Percentiles rank a stretch among this genome's conserved stretches.
These are phyloP conservation scores for Molanna angustata DNA, from an alignment of 2,888 invertebrate species.

Conservation along the genomic window DNA sequence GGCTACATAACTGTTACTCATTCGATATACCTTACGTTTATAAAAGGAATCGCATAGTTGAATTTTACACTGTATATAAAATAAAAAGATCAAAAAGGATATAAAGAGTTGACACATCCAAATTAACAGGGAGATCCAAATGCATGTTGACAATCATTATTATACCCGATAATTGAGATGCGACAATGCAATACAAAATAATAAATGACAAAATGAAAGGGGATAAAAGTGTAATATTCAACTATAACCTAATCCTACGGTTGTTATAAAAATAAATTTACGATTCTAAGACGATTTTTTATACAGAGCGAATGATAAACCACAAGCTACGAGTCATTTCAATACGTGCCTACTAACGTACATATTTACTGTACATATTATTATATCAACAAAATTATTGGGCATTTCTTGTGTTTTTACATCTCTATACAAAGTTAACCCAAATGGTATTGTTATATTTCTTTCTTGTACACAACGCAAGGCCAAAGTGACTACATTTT, in stretches of 20 bases:
- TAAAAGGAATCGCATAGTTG: slow-evolving; percentile 24
- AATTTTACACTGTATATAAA: slow-evolving; percentile 28
- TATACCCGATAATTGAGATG: not conserved
- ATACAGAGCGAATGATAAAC: slow-evolving; percentile 23
- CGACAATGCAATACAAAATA: slow-evolving; percentile 6
- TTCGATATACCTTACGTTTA: slow-evolving; percentile 26
- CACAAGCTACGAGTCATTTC: slow-evolving; percentile 21
- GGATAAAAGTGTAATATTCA: slow-evolving; percentile 27
- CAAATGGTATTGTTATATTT: slow-evolving; percentile 18
- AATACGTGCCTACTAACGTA: slow-evolving; percentile 18
- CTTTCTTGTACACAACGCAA: slow-evolving; percentile 9
- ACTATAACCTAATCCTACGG: slow-evolving; percentile 16
- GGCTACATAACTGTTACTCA: slow-evolving; percentile 27
- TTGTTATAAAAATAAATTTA: slow-evolving; percentile 33
- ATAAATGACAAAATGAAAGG: slow-evolving; percentile 8
- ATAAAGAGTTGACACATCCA: slow-evolving; percentile 8
- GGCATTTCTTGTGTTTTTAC: slow-evolving; percentile 17
- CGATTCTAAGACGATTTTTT: slow-evolving; percentile 27
- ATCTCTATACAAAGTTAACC: slow-evolving; percentile 18
- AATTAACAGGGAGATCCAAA: slow-evolving; percentile 29
- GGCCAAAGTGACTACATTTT: slow-evolving; percentile 20
- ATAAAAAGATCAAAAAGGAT: slow-evolving; percentile 17
- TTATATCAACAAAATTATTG: slow-evolving; percentile 22
- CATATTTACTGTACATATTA: slow-evolving; percentile 18
- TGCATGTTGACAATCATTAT: not conserved